These are phyloP conservation scores for Sardina pilchardus DNA, from an alignment of 2,113 vertebrate species.

Conservation along the genomic window DNA sequence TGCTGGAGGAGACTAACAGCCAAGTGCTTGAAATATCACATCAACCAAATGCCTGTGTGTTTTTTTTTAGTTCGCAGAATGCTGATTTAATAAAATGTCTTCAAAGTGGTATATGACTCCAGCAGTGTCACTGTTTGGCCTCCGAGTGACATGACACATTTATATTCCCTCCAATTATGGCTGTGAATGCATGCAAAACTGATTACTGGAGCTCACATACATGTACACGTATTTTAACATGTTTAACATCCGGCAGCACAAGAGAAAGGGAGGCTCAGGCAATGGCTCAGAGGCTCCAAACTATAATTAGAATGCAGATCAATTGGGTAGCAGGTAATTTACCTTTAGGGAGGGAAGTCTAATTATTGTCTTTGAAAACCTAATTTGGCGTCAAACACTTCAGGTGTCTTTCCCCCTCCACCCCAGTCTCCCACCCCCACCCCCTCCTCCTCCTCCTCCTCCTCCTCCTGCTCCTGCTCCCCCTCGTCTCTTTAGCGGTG, in stretches of 20 bases:
- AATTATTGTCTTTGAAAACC: constrained; percentile 82
- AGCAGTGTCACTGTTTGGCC: constrained; percentile 32
- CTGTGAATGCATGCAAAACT: constrained; percentile 37
- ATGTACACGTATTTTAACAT: constrained; percentile 58
- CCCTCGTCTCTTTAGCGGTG: constrained; percentile 61
- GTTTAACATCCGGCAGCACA: constrained; percentile 70
- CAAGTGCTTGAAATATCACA: neutral
- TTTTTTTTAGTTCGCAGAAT: neutral
- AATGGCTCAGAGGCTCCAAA: constrained; percentile 68
- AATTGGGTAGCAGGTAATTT: constrained; percentile 80
- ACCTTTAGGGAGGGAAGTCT: constrained; percentile 77
- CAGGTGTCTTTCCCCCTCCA: constrained; percentile 65
- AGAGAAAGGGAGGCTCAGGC: constrained; percentile 60
- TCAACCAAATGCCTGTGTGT: neutral
- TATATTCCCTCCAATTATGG: constrained; percentile 44
- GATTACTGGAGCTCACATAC: constrained; percentile 38
- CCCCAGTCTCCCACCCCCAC: neutral
- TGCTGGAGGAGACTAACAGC: neutral
- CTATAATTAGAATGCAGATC: constrained; percentile 81
- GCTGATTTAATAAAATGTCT: neutral
- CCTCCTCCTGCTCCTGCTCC: neutral
- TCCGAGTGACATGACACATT: constrained; percentile 28
- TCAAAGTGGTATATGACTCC: neutral
- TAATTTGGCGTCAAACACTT: constrained; percentile 80
- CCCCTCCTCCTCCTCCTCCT: neutral